phyloP scores from a whole-genome alignment of 2,797 vertebrate species.

The Poeciliopsis presidionis region DNA sequence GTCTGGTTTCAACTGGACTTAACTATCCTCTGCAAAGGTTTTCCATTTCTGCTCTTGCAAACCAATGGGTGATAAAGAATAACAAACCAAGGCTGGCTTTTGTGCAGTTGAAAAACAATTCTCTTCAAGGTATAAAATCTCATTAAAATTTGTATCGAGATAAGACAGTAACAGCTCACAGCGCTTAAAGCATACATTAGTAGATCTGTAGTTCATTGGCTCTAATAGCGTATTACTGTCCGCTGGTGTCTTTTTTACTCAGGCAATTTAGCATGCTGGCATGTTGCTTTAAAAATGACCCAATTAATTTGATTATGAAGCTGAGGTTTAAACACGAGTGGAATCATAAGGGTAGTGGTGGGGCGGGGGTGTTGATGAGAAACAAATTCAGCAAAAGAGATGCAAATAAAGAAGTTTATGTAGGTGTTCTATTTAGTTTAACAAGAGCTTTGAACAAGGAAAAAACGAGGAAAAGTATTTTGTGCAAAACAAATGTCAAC shows the following conservation, averaged over 20 bases:
- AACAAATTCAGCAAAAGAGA: slow-evolving; percentile 45
- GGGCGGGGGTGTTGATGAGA: slow-evolving; percentile 52
- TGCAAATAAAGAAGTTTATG: slow-evolving; percentile 31
- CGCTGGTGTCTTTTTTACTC: slow-evolving; percentile 51
- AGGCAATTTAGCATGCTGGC: slow-evolving; percentile 60
- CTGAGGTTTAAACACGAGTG: slow-evolving; percentile 56
- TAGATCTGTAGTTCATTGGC: slow-evolving; percentile 47
- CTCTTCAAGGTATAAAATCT: slow-evolving; percentile 26
- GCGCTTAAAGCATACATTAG: slow-evolving; percentile 44
- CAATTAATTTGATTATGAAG: slow-evolving; percentile 76
- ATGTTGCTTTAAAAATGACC: slow-evolving; percentile 65
- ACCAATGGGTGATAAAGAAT: slow-evolving; percentile 9
- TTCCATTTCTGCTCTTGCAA: slow-evolving; percentile 11
- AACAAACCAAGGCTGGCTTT: neutral
- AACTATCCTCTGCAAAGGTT: slow-evolving; percentile 10
- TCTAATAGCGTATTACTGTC: slow-evolving; percentile 70
- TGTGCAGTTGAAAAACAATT: slow-evolving; percentile 4
- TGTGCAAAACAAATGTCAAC: neutral
- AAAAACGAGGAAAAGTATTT: slow-evolving; percentile 33
- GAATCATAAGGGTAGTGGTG: slow-evolving; percentile 48
- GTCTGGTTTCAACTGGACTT: neutral
- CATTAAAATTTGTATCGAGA: slow-evolving; percentile 29
- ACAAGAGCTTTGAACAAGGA: slow-evolving; percentile 36
- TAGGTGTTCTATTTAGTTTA: slow-evolving; percentile 41
- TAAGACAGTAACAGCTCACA: slow-evolving; percentile 20